A percentile compares a stretch with the other conserved stretches of the same genome.
phyloP scores from a whole-genome alignment of 1,140 invertebrate genomes.

The Anastrepha ludens region DNA sequence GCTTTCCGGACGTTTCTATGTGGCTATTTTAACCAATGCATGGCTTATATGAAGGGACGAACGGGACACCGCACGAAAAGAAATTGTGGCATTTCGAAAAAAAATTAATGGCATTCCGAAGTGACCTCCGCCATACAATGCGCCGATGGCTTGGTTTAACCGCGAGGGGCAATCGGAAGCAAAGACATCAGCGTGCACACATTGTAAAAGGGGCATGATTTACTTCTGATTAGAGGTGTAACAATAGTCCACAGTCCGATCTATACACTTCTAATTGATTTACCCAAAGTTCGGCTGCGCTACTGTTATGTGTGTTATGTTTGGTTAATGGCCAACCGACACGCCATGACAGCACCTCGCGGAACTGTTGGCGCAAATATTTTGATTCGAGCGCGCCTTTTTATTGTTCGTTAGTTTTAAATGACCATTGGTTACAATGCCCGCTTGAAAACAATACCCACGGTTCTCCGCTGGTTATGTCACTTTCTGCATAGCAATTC shows the following conservation, averaged over 20 bases:
- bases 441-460: not conserved
- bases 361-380: not conserved
- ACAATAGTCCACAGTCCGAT: not conserved
- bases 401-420: not conserved
- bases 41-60: not conserved
- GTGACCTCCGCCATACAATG: not conserved
- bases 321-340: not conserved
- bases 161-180: not conserved
- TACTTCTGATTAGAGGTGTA: not conserved
- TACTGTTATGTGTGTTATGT: too few species aligned
- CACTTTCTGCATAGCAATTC: constrained; percentile 2
- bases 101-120: not conserved
- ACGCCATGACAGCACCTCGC: not conserved
- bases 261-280: constrained; percentile 8
- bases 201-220: not conserved
- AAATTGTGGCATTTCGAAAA: not conserved
- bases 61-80: not conserved
- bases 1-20: not conserved
- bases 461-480: not conserved
- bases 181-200: not conserved
- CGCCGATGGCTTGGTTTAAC: not conserved
- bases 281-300: not conserved
- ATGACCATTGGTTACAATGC: constrained; percentile 27
- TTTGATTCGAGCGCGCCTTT: constrained; percentile 27
- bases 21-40: not conserved